These are phyloP conservation scores for Agriopis marginaria DNA, from an alignment of 2,888 invertebrate species.

Conservation along the genomic window DNA sequence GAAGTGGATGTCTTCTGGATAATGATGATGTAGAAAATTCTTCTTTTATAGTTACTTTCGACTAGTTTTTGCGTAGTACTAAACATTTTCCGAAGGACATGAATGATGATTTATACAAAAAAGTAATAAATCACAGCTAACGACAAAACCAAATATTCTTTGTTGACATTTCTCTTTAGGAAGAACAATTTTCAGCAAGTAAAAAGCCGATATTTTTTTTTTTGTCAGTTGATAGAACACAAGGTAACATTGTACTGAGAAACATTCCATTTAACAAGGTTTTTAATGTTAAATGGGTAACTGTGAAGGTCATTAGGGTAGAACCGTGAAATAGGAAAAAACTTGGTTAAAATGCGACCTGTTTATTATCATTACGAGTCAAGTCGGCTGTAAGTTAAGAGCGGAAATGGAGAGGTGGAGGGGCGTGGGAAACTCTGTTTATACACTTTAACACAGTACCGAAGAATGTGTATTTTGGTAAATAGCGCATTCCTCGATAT, in stretches of 20 bases:
- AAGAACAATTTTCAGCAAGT: conserved; percentile 12
- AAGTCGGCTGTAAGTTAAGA: conserved; percentile 76
- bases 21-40: too few relatives aligned
- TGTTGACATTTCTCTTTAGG: conserved; percentile 11
- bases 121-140: conserved; percentile 38
- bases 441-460: conserved; percentile 45
- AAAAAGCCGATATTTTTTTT: conserved; percentile 1
- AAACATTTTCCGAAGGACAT: conserved; percentile 13
- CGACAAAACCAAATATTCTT: conserved; percentile 27
- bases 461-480: background rate
- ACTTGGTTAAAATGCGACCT: conserved; percentile 71
- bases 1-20: too few relatives aligned
- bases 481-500: background rate
- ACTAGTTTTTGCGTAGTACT: background rate
- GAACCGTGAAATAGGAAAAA: conserved; percentile 66
- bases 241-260: conserved; percentile 23
- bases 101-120: conserved; percentile 12
- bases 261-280: conserved; percentile 33
- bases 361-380: conserved; percentile 80
- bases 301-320: conserved; percentile 72
- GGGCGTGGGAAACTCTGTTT: conserved; percentile 55
- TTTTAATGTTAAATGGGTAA: conserved; percentile 46
- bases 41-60: background rate
- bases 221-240: conserved; percentile 21
- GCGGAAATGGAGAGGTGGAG: conserved; percentile 75